phyloP scores from a whole-genome alignment of 2,797 vertebrate genomes.

The Hypotaenidia philippensis region DNA sequence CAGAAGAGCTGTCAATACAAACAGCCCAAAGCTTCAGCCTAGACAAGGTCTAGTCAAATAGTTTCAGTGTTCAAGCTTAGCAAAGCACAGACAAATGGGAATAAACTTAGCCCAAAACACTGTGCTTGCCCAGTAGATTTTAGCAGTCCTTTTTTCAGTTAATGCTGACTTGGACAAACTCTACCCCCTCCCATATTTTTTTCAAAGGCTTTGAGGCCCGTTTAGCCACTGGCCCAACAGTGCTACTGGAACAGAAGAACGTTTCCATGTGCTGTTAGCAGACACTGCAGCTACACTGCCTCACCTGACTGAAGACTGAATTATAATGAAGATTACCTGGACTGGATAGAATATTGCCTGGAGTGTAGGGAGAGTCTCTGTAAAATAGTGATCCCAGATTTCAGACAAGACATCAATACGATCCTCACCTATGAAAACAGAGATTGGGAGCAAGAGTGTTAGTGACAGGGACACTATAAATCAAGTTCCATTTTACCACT shows the following conservation, averaged over 20 bases:
- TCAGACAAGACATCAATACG: slow-evolving; percentile 87
- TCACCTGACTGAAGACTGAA: neutral
- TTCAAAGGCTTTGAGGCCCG: neutral
- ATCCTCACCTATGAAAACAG: slow-evolving; percentile 82
- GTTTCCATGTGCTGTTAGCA: neutral
- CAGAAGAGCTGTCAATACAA: neutral
- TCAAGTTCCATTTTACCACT: neutral
- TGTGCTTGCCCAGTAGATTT: neutral
- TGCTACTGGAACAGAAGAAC: neutral
- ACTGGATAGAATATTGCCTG: slow-evolving; percentile 98
- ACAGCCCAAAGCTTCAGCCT: neutral
- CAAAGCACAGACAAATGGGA: neutral
- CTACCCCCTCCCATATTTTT: neutral
- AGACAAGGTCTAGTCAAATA: neutral
- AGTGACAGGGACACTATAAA: neutral
- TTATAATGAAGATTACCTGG: slow-evolving; percentile 84
- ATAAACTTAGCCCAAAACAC: neutral
- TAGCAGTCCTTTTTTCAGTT: neutral
- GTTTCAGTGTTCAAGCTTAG: neutral
- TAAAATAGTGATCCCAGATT: slow-evolving; percentile 93
- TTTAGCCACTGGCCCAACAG: neutral
- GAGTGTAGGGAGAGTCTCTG: slow-evolving; percentile 93
- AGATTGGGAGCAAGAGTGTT: neutral
- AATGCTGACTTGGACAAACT: neutral
- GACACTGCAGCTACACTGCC: neutral